These are phyloP conservation scores for Emys orbicularis DNA, from an alignment of 2,797 vertebrate genomes.

Conservation along the genomic window DNA sequence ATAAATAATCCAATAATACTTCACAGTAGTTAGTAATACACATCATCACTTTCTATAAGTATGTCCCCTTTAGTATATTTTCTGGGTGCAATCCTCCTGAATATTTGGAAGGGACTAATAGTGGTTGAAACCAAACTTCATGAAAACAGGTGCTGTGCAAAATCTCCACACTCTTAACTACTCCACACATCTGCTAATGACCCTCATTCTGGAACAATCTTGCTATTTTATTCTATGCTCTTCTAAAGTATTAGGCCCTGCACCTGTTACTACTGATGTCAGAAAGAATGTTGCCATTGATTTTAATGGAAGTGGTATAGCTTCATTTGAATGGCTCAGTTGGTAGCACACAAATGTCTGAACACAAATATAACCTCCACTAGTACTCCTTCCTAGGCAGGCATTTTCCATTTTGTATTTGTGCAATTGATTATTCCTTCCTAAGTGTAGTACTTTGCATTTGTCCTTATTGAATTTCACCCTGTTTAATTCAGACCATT, in stretches of 20 bases:
- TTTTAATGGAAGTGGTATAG: background rate
- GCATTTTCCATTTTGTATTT: too few relatives aligned
- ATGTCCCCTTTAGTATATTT: background rate
- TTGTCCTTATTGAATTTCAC: too few relatives aligned
- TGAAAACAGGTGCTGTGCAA: background rate
- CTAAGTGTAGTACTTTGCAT: too few relatives aligned
- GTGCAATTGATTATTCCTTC: too few relatives aligned
- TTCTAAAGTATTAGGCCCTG: background rate
- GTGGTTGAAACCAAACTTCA: too few relatives aligned
- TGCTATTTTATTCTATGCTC: background rate
- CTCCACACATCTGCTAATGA: background rate
- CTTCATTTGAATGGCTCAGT: background rate
- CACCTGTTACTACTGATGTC: background rate
- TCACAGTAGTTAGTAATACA: background rate
- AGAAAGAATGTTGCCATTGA: background rate
- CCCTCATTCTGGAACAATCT: background rate
- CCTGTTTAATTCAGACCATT: background rate
- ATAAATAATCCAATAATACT: background rate
- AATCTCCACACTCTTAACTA: too few relatives aligned
- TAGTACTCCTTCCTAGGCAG: too few relatives aligned
- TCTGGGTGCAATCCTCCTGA: background rate
- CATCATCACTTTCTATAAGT: background rate
- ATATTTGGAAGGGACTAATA: too few relatives aligned
- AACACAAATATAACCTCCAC: too few relatives aligned
- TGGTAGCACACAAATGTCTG: accelerated